phyloP scores from a whole-genome alignment of 2,113 vertebrate genomes.

The Turdus rufiventris region DNA sequence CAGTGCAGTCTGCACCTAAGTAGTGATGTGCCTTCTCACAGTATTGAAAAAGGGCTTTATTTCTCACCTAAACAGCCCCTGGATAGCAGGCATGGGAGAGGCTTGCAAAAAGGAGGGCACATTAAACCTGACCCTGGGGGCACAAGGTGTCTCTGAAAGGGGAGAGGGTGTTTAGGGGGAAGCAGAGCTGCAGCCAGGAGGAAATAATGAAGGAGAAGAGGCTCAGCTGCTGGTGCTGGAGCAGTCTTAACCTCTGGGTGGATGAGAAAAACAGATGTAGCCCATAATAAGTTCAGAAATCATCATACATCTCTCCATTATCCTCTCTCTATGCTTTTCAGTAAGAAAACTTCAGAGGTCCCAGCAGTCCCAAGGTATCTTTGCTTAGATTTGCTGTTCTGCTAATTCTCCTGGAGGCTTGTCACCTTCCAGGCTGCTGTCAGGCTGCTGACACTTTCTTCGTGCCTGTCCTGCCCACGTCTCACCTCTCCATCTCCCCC shows the following conservation, averaged over 20 bases:
- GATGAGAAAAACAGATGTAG: background rate
- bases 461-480: background rate
- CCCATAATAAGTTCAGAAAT: background rate
- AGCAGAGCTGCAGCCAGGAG: background rate
- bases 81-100: background rate
- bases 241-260: background rate
- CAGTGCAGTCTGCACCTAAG: background rate
- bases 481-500: background rate
- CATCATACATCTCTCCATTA: background rate
- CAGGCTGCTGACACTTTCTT: background rate
- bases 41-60: background rate
- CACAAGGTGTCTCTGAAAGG: background rate
- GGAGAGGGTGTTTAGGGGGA: background rate
- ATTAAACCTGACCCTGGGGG: no score
- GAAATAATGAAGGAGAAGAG: background rate
- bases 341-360: background rate
- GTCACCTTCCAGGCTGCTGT: background rate
- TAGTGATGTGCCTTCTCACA: background rate
- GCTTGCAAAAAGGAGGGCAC: background rate
- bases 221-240: background rate
- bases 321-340: background rate
- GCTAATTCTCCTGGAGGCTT: background rate
- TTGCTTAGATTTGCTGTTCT: background rate
- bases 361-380: background rate
- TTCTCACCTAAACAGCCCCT: background rate